Percentiles rank a stretch among this genome's conserved stretches.
phyloP scores from a whole-genome alignment of 2,113 vertebrate genomes.

The Lampris megalopsis region DNA sequence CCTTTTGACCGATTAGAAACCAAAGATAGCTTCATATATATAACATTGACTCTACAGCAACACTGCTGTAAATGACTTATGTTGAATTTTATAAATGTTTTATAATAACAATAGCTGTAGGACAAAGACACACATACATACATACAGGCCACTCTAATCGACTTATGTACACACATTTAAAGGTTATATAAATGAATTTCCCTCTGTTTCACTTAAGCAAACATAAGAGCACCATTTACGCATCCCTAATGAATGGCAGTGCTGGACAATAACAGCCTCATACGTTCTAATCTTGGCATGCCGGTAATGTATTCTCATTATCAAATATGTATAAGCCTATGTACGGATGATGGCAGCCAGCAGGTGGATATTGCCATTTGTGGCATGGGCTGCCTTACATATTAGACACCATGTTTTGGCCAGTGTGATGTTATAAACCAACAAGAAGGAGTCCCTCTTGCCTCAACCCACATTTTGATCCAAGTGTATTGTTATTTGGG shows the following conservation, averaged over 20 bases:
- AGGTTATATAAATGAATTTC: slow-evolving; percentile 3
- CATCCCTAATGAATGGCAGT: neutral
- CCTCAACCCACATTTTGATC: slow-evolving; percentile 58
- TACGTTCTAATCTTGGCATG: slow-evolving; percentile 9
- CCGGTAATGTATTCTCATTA: slow-evolving; percentile 13
- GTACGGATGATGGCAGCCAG: slow-evolving; percentile 26
- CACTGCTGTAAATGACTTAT: slow-evolving; percentile 5
- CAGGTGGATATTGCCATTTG: slow-evolving; percentile 38
- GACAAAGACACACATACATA: neutral
- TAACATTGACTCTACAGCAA: neutral
- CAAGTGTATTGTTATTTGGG: slow-evolving; percentile 52
- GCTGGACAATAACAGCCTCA: neutral
- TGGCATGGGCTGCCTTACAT: slow-evolving; percentile 9
- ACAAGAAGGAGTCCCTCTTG: slow-evolving; percentile 47
- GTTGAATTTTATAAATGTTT: slow-evolving; percentile 13
- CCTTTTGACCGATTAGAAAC: too few species aligned
- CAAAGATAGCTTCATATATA: too few species aligned
- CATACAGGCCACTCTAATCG: neutral
- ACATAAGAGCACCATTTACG: slow-evolving; percentile 4
- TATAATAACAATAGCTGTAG: neutral
- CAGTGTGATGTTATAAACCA: slow-evolving; percentile 38
- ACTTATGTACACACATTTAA: slow-evolving; percentile 19
- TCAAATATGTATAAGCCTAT: slow-evolving; percentile 6
- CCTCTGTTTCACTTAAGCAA: slow-evolving; percentile 9
- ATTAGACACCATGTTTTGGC: slow-evolving; percentile 29